These are phyloP conservation scores for Takifugu bimaculatus DNA, from an alignment of 2,113 vertebrate genomes.

Conservation along the genomic window DNA sequence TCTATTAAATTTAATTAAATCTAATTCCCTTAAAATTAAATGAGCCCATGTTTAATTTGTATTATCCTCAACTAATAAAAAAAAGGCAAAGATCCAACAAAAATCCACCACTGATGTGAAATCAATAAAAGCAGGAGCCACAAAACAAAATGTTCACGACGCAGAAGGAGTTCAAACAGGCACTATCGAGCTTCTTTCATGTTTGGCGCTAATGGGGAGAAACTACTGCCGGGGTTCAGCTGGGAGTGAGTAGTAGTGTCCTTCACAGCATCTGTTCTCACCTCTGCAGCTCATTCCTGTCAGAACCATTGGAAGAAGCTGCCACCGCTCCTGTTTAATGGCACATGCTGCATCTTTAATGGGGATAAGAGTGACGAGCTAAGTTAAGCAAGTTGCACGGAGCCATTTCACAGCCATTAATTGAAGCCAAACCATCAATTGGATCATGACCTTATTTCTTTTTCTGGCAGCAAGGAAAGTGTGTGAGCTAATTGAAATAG, in stretches of 20 bases:
- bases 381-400: no score
- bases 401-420: background rate
- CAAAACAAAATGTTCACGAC: background rate
- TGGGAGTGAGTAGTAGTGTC: slow-evolving; percentile 26
- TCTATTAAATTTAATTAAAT: no score
- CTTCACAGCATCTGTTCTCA: slow-evolving; percentile 27
- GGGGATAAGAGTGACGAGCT: no score
- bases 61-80: no score
- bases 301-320: slow-evolving; percentile 42
- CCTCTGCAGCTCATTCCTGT: slow-evolving; percentile 14
- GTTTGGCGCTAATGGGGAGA: slow-evolving; percentile 4
- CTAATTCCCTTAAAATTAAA: no score
- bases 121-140: background rate
- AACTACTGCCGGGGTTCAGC: slow-evolving; percentile 14
- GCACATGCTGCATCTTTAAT: background rate
- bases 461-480: slow-evolving; percentile 1
- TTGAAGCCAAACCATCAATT: background rate
- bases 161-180: background rate
- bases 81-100: background rate
- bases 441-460: background rate
- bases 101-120: background rate
- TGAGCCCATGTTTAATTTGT: no score
- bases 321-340: slow-evolving; percentile 19
- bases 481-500: background rate
- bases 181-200: background rate